Conservation (phyloP, 2,113 vertebrate genomes). For the Penelope pileata region DNA sequence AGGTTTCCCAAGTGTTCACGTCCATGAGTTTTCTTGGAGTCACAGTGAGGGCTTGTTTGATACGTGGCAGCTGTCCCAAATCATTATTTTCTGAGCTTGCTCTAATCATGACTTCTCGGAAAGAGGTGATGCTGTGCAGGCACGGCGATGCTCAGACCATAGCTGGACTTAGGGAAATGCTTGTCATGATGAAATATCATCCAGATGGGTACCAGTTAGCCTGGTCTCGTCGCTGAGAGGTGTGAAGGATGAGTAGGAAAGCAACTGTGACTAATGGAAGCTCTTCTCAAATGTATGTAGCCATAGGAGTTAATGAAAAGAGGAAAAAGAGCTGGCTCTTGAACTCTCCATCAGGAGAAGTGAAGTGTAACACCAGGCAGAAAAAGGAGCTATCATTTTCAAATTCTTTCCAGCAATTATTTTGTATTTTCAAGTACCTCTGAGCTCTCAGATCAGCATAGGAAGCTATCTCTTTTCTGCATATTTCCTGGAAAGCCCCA, state of each 20-base stretch:
- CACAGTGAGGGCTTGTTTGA: background rate
- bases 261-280: conserved; percentile 67
- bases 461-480: background rate
- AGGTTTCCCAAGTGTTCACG: background rate
- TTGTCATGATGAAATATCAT: background rate
- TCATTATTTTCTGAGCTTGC: background rate
- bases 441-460: background rate
- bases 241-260: conserved; percentile 58
- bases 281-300: conserved; percentile 29
- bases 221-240: conserved; percentile 16
- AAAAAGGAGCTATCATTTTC: conserved; percentile 21
- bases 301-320: conserved; percentile 55
- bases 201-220: background rate
- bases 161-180: background rate
- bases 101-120: background rate
- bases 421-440: conserved; percentile 1
- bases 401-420: conserved; percentile 30
- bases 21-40: background rate
- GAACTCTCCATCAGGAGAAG: conserved; percentile 19
- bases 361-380: background rate
- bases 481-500: background rate
- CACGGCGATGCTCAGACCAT: background rate
- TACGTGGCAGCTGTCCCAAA: background rate
- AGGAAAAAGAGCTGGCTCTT: conserved; percentile 12
- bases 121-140: background rate